Conservation (phyloP, 2,888 invertebrate genomes). For the Drosophila mettleri region DNA sequence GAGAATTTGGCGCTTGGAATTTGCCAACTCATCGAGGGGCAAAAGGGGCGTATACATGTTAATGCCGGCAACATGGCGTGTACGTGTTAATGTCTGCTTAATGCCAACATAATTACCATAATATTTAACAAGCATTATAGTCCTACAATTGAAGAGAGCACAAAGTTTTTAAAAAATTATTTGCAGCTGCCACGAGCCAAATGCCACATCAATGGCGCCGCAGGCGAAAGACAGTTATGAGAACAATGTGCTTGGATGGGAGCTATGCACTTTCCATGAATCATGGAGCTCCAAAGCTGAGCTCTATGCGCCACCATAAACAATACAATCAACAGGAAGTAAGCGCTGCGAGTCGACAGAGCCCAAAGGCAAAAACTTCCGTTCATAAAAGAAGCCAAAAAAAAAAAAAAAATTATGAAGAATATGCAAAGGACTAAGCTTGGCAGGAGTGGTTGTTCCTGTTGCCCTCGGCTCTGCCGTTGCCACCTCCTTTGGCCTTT, state of each 20-base stretch:
- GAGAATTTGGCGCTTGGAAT: conserved; percentile 25
- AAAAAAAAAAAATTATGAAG: not conserved
- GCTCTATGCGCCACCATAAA: conserved; percentile 53
- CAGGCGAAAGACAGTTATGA: conserved; percentile 38
- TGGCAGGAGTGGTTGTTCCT: conserved; percentile 25
- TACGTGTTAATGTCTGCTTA: conserved; percentile 36
- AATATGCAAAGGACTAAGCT: conserved; percentile 22
- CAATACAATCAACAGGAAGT: conserved; percentile 66
- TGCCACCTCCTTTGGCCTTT: conserved; percentile 12
- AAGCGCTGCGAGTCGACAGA: conserved; percentile 44
- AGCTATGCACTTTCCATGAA: conserved; percentile 18
- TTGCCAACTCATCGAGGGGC: not conserved
- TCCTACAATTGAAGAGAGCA: not conserved
- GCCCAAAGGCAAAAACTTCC: conserved; percentile 42
- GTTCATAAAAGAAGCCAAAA: conserved; percentile 43
- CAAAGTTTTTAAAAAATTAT: conserved; percentile 23
- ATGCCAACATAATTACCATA: conserved; percentile 40
- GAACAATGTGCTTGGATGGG: not conserved
- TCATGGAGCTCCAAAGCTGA: conserved; percentile 9
- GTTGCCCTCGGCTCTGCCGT: conserved; percentile 6
- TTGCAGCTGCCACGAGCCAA: conserved; percentile 16
- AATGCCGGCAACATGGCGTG: conserved; percentile 9
- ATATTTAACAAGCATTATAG: conserved; percentile 36
- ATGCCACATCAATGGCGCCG: conserved; percentile 10
- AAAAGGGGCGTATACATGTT: not conserved